Percentiles rank a stretch among this genome's conserved stretches.
Evolutionary conservation across 2,888 invertebrate species (phyloP).

Genomic region (Agrilus biguttatus): DNA sequence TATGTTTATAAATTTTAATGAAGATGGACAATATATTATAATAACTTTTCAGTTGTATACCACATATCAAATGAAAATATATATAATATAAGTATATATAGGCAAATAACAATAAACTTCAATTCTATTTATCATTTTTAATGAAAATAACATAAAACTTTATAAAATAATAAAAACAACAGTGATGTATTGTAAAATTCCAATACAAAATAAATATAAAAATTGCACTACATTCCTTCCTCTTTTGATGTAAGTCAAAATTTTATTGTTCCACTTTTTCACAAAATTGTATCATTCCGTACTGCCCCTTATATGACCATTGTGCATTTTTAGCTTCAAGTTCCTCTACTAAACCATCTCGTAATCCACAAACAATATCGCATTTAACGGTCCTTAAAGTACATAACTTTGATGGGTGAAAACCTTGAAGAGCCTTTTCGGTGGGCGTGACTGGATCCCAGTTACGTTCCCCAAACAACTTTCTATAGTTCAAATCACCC

Average conservation of each 20-base stretch:
- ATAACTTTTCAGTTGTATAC: no score
- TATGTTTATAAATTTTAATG: no score
- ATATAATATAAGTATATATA: no score
- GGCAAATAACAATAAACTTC: no score
- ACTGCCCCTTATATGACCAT: constrained; percentile 80
- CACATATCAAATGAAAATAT: no score
- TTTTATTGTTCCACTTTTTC: constrained; percentile 12
- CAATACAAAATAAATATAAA: no score
- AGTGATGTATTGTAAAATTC: no score
- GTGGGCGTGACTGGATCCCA: constrained; percentile 62
- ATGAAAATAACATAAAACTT: no score
- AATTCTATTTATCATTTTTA: no score
- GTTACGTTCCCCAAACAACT: constrained; percentile 74
- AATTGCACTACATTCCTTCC: background rate
- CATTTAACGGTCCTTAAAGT: constrained; percentile 80
- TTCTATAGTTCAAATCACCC: constrained; percentile 92
- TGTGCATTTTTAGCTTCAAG: constrained; percentile 40
- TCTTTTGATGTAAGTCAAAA: background rate
- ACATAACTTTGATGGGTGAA: constrained; percentile 69
- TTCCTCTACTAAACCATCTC: constrained; percentile 43
- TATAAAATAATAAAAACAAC: no score
- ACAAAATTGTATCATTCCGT: constrained; percentile 57
- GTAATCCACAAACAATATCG: constrained; percentile 70
- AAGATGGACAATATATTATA: no score
- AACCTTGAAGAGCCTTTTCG: constrained; percentile 51